Evolutionary conservation across 2,113 vertebrate species (phyloP), one percentile per base, ranked within the genome.

Genomic region (Tyrannus savana): DNA sequence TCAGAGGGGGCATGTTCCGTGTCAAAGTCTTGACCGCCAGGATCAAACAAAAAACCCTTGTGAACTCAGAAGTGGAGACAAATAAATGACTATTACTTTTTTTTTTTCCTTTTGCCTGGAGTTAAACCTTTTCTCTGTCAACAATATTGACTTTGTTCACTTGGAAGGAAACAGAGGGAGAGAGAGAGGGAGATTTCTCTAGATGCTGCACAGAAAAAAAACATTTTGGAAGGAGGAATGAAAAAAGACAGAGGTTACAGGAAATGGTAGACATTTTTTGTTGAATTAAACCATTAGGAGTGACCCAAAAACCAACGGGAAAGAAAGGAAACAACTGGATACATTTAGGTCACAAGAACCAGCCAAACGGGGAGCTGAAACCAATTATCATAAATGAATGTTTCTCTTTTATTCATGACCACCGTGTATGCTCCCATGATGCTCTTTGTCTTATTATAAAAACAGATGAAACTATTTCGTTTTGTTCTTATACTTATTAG

Each of bases 231-330:
- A 98, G 98, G 98, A 98, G 96, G 98, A 98, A 98, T 99, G 98
- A 99, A 98, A 98, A 98, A 99, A 99, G 98, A 98, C 98, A 98
- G 98, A 98, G 98, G 99, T 99, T 98, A 98, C 99, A 99, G 99
- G 99, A 99, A 99, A 99, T 99, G 98, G 97, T 98, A 98, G 99
- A 98, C 98, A 99, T 99, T 99, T 99, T 99, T 99, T 98, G 98
- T 99, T 98, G 99, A 98, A 99, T 99, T 99, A 99, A 99, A 99
- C 99, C 98, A 99, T 99, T 99, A 99, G 98, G 98, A 98, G 97
- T 98, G 98, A 98, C 98, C 98, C 98, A 98, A 98, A 98, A 98
- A 98, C 97, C 98, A 97, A 98, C 97, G 98, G 97, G 97, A 98
- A 98, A 98, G 98, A 97, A 98, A 98, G 98, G 98, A 98, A 98